Evolutionary conservation across 2,113 vertebrate genomes (phyloP).

Genomic region (Saccopteryx bilineata): DNA sequence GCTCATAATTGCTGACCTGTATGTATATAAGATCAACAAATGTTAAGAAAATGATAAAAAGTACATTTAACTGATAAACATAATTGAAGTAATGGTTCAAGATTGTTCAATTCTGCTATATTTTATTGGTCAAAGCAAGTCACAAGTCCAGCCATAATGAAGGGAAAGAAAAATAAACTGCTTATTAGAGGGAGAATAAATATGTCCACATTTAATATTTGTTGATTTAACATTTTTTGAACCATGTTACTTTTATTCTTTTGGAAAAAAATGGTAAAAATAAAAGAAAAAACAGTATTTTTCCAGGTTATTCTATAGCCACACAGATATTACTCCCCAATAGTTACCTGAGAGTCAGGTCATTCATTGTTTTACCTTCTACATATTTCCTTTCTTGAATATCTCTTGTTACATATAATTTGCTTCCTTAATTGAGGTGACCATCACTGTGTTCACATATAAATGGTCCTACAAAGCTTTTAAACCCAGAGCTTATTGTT

Average conservation of each 20-base stretch:
- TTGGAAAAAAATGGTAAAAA: background rate
- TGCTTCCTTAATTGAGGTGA: background rate
- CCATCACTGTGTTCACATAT: background rate
- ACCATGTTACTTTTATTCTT: background rate
- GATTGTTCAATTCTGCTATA: background rate
- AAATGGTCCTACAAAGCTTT: background rate
- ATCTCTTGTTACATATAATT: background rate
- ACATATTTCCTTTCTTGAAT: background rate
- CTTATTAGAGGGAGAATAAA: background rate
- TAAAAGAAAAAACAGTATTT: background rate
- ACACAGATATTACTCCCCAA: background rate
- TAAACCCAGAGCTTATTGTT: background rate
- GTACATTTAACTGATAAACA: background rate
- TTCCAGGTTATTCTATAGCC: background rate
- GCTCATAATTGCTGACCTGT: background rate
- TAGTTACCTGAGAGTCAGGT: background rate
- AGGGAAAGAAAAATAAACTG: background rate
- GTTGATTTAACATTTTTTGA: background rate
- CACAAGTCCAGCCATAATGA: background rate
- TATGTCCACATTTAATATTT: background rate
- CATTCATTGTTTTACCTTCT: background rate
- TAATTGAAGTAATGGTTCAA: background rate
- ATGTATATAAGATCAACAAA: background rate
- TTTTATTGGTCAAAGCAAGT: background rate
- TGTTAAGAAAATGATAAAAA: background rate